phyloP scores from a whole-genome alignment of 2,797 vertebrate species.

The Chaetophractus vellerosus region DNA sequence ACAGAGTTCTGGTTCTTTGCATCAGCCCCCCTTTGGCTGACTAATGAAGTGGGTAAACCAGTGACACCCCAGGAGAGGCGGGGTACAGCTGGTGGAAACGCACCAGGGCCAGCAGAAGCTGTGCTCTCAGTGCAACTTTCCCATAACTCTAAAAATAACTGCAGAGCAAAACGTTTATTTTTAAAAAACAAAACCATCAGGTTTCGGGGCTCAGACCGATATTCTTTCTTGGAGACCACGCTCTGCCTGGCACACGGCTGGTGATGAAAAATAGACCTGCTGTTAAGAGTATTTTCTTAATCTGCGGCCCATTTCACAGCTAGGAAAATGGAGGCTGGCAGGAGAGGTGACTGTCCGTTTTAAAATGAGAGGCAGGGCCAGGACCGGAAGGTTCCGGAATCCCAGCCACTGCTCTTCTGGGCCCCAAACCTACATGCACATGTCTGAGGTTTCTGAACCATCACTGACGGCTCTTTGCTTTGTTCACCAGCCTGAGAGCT shows the following conservation, averaged over 20 bases:
- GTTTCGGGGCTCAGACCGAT: background rate
- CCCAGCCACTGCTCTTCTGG: background rate
- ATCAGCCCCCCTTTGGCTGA: too few relatives aligned
- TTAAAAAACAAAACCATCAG: background rate
- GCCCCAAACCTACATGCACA: background rate
- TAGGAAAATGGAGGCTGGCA: background rate
- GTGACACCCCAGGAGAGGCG: background rate
- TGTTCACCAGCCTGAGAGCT: background rate
- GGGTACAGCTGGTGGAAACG: accelerated
- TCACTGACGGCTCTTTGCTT: background rate
- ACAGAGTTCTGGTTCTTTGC: too few relatives aligned
- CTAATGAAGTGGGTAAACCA: too few relatives aligned
- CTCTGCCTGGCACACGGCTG: background rate
- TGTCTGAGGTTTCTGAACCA: background rate
- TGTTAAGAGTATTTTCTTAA: too few relatives aligned
- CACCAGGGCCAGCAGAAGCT: accelerated
- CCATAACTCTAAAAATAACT: background rate
- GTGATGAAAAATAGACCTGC: accelerated
- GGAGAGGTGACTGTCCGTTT: background rate
- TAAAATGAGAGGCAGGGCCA: background rate
- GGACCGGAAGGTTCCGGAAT: background rate
- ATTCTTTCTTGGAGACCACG: background rate
- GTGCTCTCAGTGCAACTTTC: background rate
- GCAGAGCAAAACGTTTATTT: background rate
- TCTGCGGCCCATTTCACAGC: background rate